These are phyloP conservation scores for Andrena chrysosceles DNA, from an alignment of 2,888 invertebrate species.

Conservation along the genomic window DNA sequence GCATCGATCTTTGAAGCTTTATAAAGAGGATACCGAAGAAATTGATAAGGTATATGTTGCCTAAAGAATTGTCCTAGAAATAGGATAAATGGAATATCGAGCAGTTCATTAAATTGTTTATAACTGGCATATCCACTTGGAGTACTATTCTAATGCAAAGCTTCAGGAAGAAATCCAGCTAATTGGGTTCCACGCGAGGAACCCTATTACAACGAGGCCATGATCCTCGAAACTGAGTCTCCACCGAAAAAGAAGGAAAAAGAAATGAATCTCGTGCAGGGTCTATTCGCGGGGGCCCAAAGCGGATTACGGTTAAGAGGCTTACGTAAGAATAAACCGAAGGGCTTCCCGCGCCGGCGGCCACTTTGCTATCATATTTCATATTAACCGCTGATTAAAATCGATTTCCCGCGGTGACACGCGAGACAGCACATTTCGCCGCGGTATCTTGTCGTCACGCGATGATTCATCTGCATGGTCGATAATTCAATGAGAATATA, in stretches of 20 bases:
- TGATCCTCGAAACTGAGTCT: constrained; percentile 12
- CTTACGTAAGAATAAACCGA: constrained; percentile 75
- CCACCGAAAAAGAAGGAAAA: constrained; percentile 13
- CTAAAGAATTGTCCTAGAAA: not conserved
- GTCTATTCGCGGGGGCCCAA: constrained; percentile 72
- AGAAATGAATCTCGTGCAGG: constrained; percentile 71
- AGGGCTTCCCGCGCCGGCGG: constrained; percentile 69
- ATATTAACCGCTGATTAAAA: constrained; percentile 78
- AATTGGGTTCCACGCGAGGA: constrained; percentile 38
- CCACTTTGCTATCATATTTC: constrained; percentile 78
- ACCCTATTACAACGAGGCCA: constrained; percentile 25
- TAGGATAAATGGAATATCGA: not conserved
- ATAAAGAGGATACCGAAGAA: not conserved
- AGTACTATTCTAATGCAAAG: not conserved
- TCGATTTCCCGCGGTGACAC: constrained; percentile 68
- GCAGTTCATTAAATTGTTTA: not conserved
- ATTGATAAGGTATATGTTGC: not conserved
- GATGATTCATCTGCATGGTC: constrained; percentile 11
- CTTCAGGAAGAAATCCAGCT: not conserved
- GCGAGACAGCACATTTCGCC: constrained; percentile 22
- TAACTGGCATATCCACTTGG: no score
- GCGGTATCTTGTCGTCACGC: constrained; percentile 7
- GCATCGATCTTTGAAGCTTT: not conserved
- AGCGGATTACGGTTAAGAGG: constrained; percentile 76
- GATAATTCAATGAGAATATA: not conserved